phyloP scores from a whole-genome alignment of 30 jellyfish, hydroid and myxozoan species.

The Rhopilema esculentum region DNA sequence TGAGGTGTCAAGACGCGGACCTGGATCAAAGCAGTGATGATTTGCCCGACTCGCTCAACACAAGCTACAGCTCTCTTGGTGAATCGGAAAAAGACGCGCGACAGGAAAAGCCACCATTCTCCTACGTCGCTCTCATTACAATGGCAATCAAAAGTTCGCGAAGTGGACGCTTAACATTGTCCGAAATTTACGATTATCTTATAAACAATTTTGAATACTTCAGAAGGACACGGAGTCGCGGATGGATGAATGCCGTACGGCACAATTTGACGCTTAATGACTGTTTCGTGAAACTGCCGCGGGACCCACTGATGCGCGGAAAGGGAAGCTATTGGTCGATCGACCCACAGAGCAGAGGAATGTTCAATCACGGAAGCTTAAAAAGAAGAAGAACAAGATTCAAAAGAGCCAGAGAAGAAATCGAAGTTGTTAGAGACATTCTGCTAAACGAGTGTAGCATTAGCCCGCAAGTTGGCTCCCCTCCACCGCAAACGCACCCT shows the following conservation, averaged over 20 bases:
- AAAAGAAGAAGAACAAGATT: constrained; percentile 65
- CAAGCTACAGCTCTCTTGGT: constrained; percentile 27
- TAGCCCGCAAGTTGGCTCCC: background rate
- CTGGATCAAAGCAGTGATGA: background rate
- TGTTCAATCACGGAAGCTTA: constrained; percentile 77
- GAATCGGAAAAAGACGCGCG: constrained; percentile 27
- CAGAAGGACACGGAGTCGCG: constrained; percentile 40
- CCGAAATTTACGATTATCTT: constrained; percentile 57
- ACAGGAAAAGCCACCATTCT: constrained; percentile 62
- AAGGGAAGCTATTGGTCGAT: constrained; percentile 73
- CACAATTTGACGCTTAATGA: constrained; percentile 73
- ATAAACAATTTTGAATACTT: constrained; percentile 53
- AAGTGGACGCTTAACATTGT: constrained; percentile 41
- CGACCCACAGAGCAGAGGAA: constrained; percentile 69
- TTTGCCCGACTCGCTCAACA: constrained; percentile 26
- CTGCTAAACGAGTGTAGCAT: background rate
- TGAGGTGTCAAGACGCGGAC: background rate
- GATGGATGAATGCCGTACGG: constrained; percentile 82
- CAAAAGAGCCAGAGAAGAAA: constrained; percentile 52
- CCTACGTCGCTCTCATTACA: constrained; percentile 72
- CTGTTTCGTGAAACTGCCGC: constrained; percentile 74
- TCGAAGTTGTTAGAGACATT: constrained; percentile 42
- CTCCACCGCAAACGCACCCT: background rate
- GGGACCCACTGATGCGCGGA: constrained; percentile 71
- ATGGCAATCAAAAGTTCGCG: constrained; percentile 62